Percentiles rank a stretch among this genome's conserved stretches.
phyloP scores from a whole-genome alignment of 2,888 invertebrate genomes.

The Muscina levida region DNA sequence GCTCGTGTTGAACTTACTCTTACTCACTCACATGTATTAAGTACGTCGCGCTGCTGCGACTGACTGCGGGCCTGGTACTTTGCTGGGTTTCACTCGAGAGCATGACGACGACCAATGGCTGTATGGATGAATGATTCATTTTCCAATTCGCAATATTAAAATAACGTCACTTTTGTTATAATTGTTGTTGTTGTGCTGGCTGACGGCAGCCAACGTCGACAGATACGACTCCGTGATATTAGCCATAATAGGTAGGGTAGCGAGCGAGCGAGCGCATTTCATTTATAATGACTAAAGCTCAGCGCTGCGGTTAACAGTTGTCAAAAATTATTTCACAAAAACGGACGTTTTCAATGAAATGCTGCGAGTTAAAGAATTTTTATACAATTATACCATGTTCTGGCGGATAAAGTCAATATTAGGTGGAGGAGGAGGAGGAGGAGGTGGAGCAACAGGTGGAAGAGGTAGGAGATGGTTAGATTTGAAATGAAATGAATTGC shows the following conservation, averaged over 20 bases:
- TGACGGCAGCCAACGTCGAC: neutral
- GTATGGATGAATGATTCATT: no score
- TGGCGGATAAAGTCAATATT: conserved; percentile 22
- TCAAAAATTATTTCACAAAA: conserved; percentile 15
- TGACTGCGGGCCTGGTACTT: no score
- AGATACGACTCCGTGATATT: conserved; percentile 15
- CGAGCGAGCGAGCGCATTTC: no score
- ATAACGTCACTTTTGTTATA: conserved; percentile 46
- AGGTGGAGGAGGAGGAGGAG: conserved; percentile 18
- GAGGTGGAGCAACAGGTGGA: neutral
- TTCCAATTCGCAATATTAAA: conserved; percentile 44
- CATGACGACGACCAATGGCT: neutral
- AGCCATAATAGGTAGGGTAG: conserved; percentile 32
- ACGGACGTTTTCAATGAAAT: conserved; percentile 32
- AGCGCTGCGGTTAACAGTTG: conserved; percentile 21
- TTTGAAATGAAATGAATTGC: no score
- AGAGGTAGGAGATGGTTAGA: no score
- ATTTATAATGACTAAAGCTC: conserved; percentile 41
- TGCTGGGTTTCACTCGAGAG: no score
- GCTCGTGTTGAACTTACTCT: no score
- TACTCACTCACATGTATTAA: neutral
- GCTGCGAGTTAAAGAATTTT: conserved; percentile 27
- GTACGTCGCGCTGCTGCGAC: neutral
- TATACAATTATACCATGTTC: conserved; percentile 28
- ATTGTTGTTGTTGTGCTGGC: neutral